These are phyloP conservation scores for Pyrrhia umbra DNA, from an alignment of 2,888 invertebrate genomes.

Conservation along the genomic window DNA sequence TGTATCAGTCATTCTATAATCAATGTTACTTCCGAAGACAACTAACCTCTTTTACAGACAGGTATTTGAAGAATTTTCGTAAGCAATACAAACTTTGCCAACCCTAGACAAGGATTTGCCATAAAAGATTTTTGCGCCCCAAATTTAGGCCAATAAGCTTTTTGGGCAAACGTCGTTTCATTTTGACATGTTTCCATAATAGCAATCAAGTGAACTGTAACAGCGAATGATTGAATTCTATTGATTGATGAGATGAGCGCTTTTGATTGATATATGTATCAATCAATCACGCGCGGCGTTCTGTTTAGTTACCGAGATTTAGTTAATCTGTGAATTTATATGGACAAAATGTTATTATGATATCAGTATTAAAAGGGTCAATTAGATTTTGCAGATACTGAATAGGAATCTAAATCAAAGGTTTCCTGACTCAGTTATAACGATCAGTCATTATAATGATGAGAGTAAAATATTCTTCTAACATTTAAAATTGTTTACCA, in stretches of 20 bases:
- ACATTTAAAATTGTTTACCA: neutral
- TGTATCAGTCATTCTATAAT: too few relatives aligned
- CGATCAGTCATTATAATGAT: neutral
- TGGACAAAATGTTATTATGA: neutral
- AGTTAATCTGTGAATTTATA: neutral
- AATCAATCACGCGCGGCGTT: neutral
- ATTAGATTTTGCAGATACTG: neutral
- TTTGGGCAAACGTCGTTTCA: constrained; percentile 24
- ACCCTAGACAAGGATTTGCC: constrained; percentile 30
- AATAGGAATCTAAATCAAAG: neutral
- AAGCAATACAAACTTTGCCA: constrained; percentile 8
- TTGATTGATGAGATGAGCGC: constrained; percentile 24
- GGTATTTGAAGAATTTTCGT: too few relatives aligned
- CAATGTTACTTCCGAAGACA: too few relatives aligned
- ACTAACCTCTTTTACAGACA: too few relatives aligned
- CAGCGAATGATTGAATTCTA: constrained; percentile 40
- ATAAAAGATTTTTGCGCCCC: constrained; percentile 38
- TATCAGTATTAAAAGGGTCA: neutral
- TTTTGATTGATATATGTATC: constrained; percentile 22
- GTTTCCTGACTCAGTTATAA: neutral
- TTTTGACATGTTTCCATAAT: constrained; percentile 32
- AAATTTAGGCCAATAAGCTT: constrained; percentile 37
- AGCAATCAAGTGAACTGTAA: constrained; percentile 43
- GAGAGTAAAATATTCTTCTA: too few relatives aligned
- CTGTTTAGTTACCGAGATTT: neutral